These are phyloP conservation scores for Pseudanteris insignis DNA, from an alignment of 2,888 invertebrate species.

Conservation along the genomic window DNA sequence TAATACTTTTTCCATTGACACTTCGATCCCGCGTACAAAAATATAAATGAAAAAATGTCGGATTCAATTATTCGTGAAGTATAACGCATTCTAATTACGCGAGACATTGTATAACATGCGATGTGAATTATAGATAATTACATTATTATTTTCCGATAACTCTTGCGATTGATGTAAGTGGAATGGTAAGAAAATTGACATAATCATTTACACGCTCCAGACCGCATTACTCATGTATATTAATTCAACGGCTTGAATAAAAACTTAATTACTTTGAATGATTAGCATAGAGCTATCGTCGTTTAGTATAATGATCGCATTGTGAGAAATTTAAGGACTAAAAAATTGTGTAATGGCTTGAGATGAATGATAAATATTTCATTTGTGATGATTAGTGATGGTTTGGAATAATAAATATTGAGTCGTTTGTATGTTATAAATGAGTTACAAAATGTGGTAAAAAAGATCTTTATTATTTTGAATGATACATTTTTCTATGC, in stretches of 20 bases:
- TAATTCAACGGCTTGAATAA: constrained; percentile 29
- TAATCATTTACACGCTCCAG: constrained; percentile 37
- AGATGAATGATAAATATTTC: no score
- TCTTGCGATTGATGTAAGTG: constrained; percentile 34
- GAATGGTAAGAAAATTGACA: constrained; percentile 39
- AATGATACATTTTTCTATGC: no score
- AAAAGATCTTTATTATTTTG: no score
- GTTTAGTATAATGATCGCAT: constrained; percentile 8
- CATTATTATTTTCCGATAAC: constrained; percentile 41
- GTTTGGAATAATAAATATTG: no score
- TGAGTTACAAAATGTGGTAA: no score
- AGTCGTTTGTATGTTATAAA: neutral
- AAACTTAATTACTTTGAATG: constrained; percentile 25
- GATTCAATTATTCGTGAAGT: constrained; percentile 13
- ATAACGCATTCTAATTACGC: constrained; percentile 16
- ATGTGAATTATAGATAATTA: constrained; percentile 33
- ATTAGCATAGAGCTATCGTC: constrained; percentile 11
- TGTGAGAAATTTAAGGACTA: constrained; percentile 18
- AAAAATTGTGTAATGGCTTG: constrained; percentile 1
- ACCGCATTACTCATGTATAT: constrained; percentile 30
- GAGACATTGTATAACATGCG: constrained; percentile 39
- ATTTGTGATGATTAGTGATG: no score
- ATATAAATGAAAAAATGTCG: no score
- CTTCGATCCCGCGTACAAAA: no score
- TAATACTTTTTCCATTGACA: no score